Evolutionary conservation across 1,140 invertebrate species (phyloP).

Genomic region (Drosophila melanogaster): Release_6_plus_ISO1_MT NC_004354.4:20864001-20864500

Average conservation of each 20-base stretch:
- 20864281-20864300: conserved; percentile 22
- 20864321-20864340: conserved; percentile 6
- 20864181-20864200: conserved; percentile 22
- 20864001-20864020: conserved; percentile 79
- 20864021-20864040: conserved; percentile 75
- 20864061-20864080: conserved; percentile 29
- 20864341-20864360: background rate
- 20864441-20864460: no score
- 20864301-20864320: conserved; percentile 39
- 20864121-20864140: conserved; percentile 52
- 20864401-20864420: background rate
- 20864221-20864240: conserved; percentile 1
- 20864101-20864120: conserved; percentile 81
- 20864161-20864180: conserved; percentile 7
- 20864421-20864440: no score
- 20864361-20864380: background rate
- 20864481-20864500: no score
- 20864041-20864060: conserved; percentile 10
- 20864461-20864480: background rate
- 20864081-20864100: conserved; percentile 80
- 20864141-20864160: background rate
- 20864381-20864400: background rate
- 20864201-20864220: no score
- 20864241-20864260: conserved; percentile 16
- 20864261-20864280: conserved; percentile 50